A percentile compares a stretch with the other conserved stretches of the same genome.
These are phyloP conservation scores for Ciconia boyciana DNA, from an alignment of 2,113 vertebrate species.

Conservation along the genomic window DNA sequence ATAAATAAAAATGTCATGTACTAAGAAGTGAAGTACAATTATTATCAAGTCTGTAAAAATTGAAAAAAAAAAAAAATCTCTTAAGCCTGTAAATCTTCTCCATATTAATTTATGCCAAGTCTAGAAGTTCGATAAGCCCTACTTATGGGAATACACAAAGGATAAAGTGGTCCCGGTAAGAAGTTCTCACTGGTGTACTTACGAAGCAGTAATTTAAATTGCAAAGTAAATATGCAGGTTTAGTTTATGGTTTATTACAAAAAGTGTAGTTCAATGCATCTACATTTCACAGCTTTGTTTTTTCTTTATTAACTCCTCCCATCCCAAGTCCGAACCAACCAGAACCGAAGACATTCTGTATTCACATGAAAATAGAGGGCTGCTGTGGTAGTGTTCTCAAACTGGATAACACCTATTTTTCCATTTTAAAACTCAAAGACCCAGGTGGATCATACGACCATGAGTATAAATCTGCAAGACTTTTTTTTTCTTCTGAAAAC, in stretches of 20 bases:
- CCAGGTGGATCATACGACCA: neutral
- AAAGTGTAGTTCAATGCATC: neutral
- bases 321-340: neutral
- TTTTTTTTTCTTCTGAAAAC: neutral
- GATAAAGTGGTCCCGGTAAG: conserved; percentile 34
- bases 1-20: neutral
- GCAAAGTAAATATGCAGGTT: conserved; percentile 7
- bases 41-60: conserved; percentile 12
- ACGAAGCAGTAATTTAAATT: conserved; percentile 42
- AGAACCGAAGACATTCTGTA: neutral
- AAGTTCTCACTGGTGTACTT: conserved; percentile 32
- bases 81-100: conserved; percentile 34
- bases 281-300: neutral
- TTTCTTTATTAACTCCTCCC: neutral
- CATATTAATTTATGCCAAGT: conserved; percentile 39
- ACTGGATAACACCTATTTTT: neutral
- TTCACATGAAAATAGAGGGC: neutral
- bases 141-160: conserved; percentile 16
- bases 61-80: neutral
- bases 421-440: neutral
- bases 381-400: neutral
- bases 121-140: conserved; percentile 19
- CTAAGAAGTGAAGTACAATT: neutral
- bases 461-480: neutral
- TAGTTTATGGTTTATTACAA: conserved; percentile 20